phyloP scores from a whole-genome alignment of 2,113 vertebrate genomes.

The Salminus brasiliensis region DNA sequence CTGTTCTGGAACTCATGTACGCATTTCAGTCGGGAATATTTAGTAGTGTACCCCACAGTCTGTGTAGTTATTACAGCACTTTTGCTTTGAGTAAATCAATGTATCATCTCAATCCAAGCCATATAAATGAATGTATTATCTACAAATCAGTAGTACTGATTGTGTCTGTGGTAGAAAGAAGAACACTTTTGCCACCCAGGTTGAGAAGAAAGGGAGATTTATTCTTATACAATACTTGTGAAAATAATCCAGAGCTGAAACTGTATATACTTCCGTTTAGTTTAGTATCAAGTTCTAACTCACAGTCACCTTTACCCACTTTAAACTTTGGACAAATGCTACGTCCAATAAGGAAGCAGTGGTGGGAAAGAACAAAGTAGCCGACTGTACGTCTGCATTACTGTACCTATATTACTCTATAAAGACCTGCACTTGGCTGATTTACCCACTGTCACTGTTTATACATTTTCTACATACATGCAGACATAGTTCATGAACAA shows the following conservation, averaged over 20 bases:
- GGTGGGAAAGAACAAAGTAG: neutral
- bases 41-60: no score
- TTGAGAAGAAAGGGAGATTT: neutral
- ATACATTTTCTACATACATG: no score
- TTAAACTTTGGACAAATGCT: neutral
- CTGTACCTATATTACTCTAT: neutral
- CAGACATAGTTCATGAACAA: no score
- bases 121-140: neutral
- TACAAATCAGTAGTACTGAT: neutral
- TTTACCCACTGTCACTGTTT: no score
- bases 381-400: neutral
- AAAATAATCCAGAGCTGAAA: neutral
- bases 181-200: neutral
- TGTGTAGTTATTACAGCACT: no score
- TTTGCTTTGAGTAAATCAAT: no score
- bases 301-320: neutral
- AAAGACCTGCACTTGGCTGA: no score
- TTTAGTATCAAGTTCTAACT: neutral
- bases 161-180: neutral
- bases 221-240: no score
- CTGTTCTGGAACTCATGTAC: no score
- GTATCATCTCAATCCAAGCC: neutral
- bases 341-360: neutral
- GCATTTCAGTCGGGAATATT: no score
- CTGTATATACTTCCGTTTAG: neutral